These are phyloP conservation scores for Rhagonycha fulva DNA, from an alignment of 2,888 invertebrate genomes.

Conservation along the genomic window DNA sequence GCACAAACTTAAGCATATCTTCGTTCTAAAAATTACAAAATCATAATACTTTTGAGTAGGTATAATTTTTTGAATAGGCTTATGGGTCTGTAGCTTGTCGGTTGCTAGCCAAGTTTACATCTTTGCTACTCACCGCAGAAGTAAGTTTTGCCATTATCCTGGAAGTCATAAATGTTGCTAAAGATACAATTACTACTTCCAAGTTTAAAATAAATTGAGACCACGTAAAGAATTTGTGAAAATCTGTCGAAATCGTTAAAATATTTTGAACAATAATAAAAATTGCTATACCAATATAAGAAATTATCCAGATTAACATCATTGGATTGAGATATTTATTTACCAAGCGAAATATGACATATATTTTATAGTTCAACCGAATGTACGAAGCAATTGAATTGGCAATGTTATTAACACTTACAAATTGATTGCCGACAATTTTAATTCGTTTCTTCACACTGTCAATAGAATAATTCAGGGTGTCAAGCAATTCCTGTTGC, in stretches of 20 bases:
- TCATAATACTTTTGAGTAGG: no score
- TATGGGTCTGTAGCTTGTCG: no score
- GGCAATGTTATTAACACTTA: background rate
- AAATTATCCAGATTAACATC: background rate
- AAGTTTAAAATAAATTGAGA: no score
- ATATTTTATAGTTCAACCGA: background rate
- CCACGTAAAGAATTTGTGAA: background rate
- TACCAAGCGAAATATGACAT: background rate
- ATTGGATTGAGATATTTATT: background rate
- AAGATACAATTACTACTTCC: no score
- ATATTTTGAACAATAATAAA: background rate
- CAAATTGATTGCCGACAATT: background rate
- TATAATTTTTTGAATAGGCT: no score
- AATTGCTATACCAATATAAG: background rate
- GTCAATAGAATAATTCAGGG: no score
- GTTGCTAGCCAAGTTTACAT: no score
- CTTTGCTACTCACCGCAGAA: no score
- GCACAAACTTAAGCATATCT: no score
- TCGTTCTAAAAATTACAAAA: no score
- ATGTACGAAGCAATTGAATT: background rate
- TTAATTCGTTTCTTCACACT: background rate
- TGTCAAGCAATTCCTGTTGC: background rate
- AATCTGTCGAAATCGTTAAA: background rate
- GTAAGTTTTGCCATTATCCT: no score
- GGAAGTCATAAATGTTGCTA: no score